These are phyloP conservation scores for Myanophis thanlyinensis DNA, from an alignment of 2,113 vertebrate species.

Conservation along the genomic window DNA sequence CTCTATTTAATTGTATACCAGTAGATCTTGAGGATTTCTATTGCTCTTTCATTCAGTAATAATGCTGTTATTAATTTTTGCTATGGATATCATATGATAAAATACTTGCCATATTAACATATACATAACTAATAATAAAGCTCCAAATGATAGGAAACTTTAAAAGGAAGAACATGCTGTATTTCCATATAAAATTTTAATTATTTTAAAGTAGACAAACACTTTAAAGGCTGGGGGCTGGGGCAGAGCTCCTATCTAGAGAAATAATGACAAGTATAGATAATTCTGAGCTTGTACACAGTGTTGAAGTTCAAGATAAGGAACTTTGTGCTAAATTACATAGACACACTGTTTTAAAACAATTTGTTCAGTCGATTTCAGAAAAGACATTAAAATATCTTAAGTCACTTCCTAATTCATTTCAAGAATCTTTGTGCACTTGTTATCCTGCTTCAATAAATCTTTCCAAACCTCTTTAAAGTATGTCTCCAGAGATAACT, in stretches of 20 bases:
- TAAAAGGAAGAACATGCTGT: background rate
- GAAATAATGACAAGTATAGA: conserved; percentile 39
- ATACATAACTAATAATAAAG: background rate
- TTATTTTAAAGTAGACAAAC: background rate
- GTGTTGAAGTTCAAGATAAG: conserved; percentile 60
- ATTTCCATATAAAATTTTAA: background rate
- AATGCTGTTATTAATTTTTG: background rate
- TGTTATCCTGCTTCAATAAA: conserved; percentile 60
- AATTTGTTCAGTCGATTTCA: conserved; percentile 55
- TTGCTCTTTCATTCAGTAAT: background rate
- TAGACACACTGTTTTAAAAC: conserved; percentile 46
- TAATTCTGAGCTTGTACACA: conserved; percentile 47
- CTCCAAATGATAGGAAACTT: background rate
- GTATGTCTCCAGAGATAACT: conserved; percentile 56
- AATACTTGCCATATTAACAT: background rate
- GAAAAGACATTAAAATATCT: conserved; percentile 46
- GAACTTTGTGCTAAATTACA: conserved; percentile 46
- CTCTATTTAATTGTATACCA: background rate
- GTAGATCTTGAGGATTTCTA: background rate
- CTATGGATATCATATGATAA: background rate
- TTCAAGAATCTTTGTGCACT: conserved; percentile 56
- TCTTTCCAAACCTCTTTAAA: conserved; percentile 59
- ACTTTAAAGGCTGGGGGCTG: background rate
- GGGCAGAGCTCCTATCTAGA: background rate
- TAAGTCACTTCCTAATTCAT: conserved; percentile 48